Evolutionary conservation across 2,888 invertebrate species (phyloP).

Genomic region (Patella ulyssiponensis): DNA sequence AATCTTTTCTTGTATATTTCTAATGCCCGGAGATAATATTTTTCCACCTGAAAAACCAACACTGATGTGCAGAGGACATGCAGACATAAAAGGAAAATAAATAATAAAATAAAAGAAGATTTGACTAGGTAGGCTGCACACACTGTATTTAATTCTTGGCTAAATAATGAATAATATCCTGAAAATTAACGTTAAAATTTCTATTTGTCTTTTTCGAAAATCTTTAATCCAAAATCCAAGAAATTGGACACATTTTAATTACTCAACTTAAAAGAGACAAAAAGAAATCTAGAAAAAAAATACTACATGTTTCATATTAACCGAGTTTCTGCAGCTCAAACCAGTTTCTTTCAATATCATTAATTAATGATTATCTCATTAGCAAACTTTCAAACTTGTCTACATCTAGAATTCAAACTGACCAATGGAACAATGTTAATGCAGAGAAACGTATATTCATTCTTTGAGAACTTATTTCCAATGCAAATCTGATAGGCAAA

Average conservation of each 20-base stretch:
- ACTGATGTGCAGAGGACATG: constrained; percentile 17
- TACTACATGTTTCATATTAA: no score
- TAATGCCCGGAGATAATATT: constrained; percentile 95
- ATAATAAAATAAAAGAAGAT: constrained; percentile 21
- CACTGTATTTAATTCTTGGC: not conserved
- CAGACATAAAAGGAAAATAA: constrained; percentile 29
- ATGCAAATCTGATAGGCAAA: no score
- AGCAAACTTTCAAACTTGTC: constrained; percentile 9
- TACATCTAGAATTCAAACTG: constrained; percentile 12
- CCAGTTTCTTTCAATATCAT: no score
- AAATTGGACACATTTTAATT: no score
- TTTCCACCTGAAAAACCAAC: constrained; percentile 69
- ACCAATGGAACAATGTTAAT: not conserved
- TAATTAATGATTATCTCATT: not conserved
- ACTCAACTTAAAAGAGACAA: no score
- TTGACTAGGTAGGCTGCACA: constrained; percentile 8
- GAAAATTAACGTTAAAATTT: no score
- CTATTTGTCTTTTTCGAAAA: no score
- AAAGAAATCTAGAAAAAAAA: no score
- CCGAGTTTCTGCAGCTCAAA: constrained; percentile 10
- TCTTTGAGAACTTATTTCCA: no score
- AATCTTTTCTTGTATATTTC: constrained; percentile 98
- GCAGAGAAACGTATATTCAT: no score
- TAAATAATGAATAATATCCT: no score
- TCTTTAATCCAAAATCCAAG: no score